A percentile compares a stretch with the other conserved stretches of the same genome.
These are phyloP conservation scores for Diphyllodes magnificus DNA, from an alignment of 2,113 vertebrate genomes.

Conservation along the genomic window DNA sequence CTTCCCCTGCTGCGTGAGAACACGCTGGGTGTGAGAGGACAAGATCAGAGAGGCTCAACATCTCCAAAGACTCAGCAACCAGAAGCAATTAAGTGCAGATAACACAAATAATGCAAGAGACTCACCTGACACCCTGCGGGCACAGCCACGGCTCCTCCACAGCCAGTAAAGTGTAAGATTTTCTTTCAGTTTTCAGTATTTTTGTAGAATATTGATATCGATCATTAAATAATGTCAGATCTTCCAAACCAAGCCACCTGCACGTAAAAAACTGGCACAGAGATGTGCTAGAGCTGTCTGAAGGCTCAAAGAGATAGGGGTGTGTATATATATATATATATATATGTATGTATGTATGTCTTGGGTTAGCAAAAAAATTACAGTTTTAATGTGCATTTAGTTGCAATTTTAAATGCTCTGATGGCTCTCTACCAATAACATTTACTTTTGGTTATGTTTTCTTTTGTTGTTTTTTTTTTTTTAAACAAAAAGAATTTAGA, in stretches of 20 bases:
- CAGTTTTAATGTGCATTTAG: neutral
- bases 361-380: neutral
- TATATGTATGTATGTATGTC: neutral
- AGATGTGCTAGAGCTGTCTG: accelerated
- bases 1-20: neutral
- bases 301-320: neutral
- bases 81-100: neutral
- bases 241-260: neutral
- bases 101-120: neutral
- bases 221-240: neutral
- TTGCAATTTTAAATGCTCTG: neutral
- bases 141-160: accelerated
- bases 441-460: neutral
- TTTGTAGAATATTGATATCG: neutral
- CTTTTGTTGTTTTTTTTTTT: neutral
- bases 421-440: neutral
- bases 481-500: neutral
- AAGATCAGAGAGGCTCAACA: neutral
- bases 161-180: accelerated
- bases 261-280: accelerated
- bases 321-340: accelerated
- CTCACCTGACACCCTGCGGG: neutral
- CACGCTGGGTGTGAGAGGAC: neutral
- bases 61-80: neutral
- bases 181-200: accelerated